Conservation (phyloP, 2,113 vertebrate species). For the Tenebrosternarchus preto region DNA sequence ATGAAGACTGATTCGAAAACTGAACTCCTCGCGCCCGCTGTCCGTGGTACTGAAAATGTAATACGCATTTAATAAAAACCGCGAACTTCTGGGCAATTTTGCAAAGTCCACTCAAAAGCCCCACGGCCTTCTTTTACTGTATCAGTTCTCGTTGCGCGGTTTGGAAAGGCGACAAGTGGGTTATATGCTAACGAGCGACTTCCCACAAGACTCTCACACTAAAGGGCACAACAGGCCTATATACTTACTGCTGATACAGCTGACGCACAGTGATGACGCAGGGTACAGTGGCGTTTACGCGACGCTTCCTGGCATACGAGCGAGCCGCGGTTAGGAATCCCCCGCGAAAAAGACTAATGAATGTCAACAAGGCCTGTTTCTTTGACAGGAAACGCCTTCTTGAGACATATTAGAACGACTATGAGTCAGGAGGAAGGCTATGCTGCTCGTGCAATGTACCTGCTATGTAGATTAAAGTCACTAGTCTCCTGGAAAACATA, state of each 20-base stretch:
- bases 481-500: neutral
- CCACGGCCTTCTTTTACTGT: too few relatives aligned
- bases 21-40: constrained; percentile 45
- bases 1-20: too few relatives aligned
- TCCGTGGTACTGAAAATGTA: constrained; percentile 58
- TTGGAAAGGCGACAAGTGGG: neutral
- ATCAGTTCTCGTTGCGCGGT: too few relatives aligned
- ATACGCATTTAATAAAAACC: neutral
- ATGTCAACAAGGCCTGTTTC: neutral
- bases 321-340: neutral
- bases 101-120: neutral
- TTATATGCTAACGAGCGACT: constrained; percentile 8
- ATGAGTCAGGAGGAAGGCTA: neutral
- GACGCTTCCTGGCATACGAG: neutral
- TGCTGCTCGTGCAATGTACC: neutral
- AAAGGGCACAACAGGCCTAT: neutral
- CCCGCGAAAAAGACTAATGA: neutral
- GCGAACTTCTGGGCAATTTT: neutral
- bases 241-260: neutral
- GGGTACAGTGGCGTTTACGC: neutral
- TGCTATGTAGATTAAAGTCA: neutral
- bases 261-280: too few relatives aligned
- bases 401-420: neutral
- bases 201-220: constrained; percentile 10
- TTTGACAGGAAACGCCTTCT: neutral